These are phyloP conservation scores for Eledona agricola DNA, from an alignment of 2,888 invertebrate genomes.

Conservation along the genomic window DNA sequence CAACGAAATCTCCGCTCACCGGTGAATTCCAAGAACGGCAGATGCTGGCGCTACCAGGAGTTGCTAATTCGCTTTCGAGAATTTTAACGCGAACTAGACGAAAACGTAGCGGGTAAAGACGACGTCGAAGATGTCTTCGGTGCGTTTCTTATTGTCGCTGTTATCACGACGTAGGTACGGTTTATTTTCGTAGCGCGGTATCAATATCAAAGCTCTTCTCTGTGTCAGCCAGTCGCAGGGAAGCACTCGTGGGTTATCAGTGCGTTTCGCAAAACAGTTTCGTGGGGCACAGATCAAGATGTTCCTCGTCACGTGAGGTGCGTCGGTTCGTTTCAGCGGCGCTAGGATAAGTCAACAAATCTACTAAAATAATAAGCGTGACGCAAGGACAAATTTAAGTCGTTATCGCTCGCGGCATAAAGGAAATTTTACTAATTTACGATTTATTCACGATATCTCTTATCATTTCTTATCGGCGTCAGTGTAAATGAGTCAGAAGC, in stretches of 20 bases:
- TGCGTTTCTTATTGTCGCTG: slow-evolving; percentile 1
- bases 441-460: slow-evolving; percentile 31
- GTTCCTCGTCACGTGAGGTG: background rate
- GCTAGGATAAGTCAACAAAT: slow-evolving; percentile 10
- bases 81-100: slow-evolving; percentile 25
- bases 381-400: slow-evolving; percentile 19
- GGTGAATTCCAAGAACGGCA: slow-evolving; percentile 38
- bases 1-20: slow-evolving; percentile 42
- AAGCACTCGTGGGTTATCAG: slow-evolving; percentile 5
- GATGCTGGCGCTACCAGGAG: slow-evolving; percentile 33
- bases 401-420: slow-evolving; percentile 15
- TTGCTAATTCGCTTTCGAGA: slow-evolving; percentile 26
- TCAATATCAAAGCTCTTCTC: slow-evolving; percentile 13
- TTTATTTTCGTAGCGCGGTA: slow-evolving; percentile 4
- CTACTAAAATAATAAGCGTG: slow-evolving; percentile 2
- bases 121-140: background rate
- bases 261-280: slow-evolving; percentile 13
- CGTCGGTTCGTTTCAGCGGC: background rate
- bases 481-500: slow-evolving; percentile 31
- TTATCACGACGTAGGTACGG: slow-evolving; percentile 2
- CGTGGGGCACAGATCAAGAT: slow-evolving; percentile 8
- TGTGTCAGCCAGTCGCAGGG: background rate
- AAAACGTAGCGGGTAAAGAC: slow-evolving; percentile 2
- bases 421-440: slow-evolving; percentile 29
- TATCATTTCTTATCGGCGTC: slow-evolving; percentile 29